Conservation (phyloP, 2,113 vertebrate species). For the Tauraco erythrolophus region DNA sequence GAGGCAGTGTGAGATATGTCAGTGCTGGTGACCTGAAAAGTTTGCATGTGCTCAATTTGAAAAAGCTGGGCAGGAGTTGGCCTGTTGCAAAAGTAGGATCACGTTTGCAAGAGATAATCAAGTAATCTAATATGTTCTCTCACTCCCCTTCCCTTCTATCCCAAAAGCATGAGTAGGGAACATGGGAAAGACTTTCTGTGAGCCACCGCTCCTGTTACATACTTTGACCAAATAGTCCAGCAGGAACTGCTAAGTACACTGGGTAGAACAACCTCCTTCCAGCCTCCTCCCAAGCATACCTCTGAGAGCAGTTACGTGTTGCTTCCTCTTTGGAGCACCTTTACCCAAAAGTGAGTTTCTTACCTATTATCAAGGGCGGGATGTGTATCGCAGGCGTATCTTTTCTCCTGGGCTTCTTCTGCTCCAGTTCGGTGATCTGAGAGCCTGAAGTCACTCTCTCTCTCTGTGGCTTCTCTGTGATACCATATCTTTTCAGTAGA, state of each 20-base stretch:
- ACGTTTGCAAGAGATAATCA: neutral
- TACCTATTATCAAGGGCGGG: constrained; percentile 87
- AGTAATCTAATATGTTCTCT: neutral
- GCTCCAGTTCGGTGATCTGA: constrained; percentile 73
- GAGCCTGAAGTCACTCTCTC: constrained; percentile 40
- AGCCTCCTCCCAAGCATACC: neutral
- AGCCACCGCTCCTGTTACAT: neutral
- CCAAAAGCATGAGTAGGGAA: neutral
- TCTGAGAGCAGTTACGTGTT: neutral
- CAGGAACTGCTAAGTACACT: neutral
- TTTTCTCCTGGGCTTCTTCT: constrained; percentile 91
- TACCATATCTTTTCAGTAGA: constrained; percentile 69
- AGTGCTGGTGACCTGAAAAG: neutral
- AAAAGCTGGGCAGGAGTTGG: neutral
- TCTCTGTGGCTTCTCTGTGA: constrained; percentile 71
- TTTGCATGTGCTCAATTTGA: neutral
- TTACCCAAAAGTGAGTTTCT: constrained; percentile 19
- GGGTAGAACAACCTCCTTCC: neutral
- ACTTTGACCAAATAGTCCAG: neutral
- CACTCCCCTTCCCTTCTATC: neutral
- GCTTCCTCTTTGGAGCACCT: neutral
- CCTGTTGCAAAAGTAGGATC: neutral
- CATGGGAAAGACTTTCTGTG: neutral
- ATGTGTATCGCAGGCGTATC: constrained; percentile 87
- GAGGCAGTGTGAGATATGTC: neutral